Evolutionary conservation across 2,797 vertebrate species (phyloP), one percentile per base, ranked within the genome.

Genomic region (Urosaurus nigricauda): DNA sequence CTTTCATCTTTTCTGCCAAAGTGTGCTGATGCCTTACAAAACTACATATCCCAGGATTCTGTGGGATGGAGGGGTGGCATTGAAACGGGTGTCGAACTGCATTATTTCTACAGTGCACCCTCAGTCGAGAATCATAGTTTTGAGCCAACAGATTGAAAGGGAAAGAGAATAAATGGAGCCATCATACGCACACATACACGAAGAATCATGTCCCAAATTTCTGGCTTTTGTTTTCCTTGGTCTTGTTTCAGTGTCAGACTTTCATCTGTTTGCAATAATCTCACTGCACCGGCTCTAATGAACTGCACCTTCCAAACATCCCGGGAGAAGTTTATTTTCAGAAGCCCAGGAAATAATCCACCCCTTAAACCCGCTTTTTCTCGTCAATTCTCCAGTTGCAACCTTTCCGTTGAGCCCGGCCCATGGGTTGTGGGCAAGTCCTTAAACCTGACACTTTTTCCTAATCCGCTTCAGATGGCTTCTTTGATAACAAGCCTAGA

Each of bases 261-360:
- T n/a, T 73, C 14, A 0, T 0, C 58, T 51, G 78, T 87, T 83
- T 35, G 58, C 80, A 91, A 92, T 74, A 43, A 2, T 0, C 35
- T 3, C 37, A 78, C 85, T 43, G 77, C 12, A 60, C 2, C 87
- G 51, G 51, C 43, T 60, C 29, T 21, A 14, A 82, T 0, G 35
- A 90, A 53, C 0, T 24, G 60, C 83, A 17, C 80, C 86, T 90
- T 90, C 84, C 16, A 47, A 90, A 75, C 71, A 14, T 3, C 0
- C 0, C 58, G 2, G 32, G 71, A 68, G 13, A 43, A 56, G 92
- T 95, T 96, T 97, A 93, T 96, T 97, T 97, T 95, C 86, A 94
- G 93, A 95, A 95, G 91, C 92, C 92, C 83, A 75, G 87, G 13
- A 90, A 96, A 92, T 93, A 96, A 96, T 96, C 95, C 94, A 68